phyloP scores from a whole-genome alignment of 2,797 vertebrate species.

The Sebastes variabilis region DNA sequence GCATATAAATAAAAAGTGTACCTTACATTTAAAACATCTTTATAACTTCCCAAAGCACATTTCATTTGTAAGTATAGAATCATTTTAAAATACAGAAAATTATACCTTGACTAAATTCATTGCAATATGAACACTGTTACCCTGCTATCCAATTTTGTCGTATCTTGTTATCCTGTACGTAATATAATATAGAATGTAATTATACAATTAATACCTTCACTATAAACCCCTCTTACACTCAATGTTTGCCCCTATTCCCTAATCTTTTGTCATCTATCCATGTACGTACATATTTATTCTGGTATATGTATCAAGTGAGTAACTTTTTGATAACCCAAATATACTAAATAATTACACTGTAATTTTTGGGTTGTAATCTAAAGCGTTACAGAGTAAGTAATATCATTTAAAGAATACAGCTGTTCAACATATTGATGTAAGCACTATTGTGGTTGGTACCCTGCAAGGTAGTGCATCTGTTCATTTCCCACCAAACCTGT shows the following conservation, averaged over 20 bases:
- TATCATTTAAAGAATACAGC: not conserved
- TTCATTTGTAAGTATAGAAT: not conserved
- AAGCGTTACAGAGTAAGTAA: not conserved
- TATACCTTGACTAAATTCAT: too few relatives aligned
- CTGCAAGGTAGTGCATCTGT: not conserved
- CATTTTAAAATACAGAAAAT: not conserved
- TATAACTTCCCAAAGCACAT: not conserved
- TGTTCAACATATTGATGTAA: not conserved
- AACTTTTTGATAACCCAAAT: not conserved
- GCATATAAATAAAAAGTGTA: not conserved
- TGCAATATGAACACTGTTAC: not conserved
- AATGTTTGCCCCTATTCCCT: not conserved
- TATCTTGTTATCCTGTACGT: not conserved
- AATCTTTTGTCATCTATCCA: not conserved
- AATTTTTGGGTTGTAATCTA: not conserved
- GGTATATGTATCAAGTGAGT: not conserved
- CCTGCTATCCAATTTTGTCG: not conserved
- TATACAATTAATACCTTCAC: not conserved
- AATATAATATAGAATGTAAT: not conserved
- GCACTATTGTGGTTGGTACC: not conserved
- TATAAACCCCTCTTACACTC: not conserved
- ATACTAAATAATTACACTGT: not conserved
- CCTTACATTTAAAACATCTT: not conserved
- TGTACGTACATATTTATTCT: not conserved
- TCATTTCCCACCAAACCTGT: conserved; percentile 23